Evolutionary conservation across 1,140 invertebrate species (phyloP).

Genomic region (Lepidurus packardi): DNA sequence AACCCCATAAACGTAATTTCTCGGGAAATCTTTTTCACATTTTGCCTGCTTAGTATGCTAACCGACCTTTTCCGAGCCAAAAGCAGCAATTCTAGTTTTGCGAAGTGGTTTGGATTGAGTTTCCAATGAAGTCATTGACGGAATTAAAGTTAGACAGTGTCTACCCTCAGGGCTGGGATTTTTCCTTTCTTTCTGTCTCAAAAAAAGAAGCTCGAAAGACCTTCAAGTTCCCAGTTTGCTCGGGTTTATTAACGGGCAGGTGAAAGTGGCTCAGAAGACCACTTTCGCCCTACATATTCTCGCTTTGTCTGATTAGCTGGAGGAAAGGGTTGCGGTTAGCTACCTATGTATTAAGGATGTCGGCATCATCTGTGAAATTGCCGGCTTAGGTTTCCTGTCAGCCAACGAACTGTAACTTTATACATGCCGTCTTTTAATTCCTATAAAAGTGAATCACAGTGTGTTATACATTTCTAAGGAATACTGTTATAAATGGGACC

Average conservation of each 20-base stretch:
- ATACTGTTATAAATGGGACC: too few species aligned
- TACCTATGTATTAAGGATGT: not conserved
- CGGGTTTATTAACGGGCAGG: not conserved
- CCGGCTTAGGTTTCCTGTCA: conserved; percentile 7
- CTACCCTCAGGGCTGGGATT: not conserved
- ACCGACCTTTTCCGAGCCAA: too few species aligned
- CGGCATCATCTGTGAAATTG: not conserved
- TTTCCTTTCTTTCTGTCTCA: not conserved
- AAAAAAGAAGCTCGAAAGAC: not conserved
- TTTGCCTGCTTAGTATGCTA: too few species aligned
- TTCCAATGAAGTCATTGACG: not conserved
- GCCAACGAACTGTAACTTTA: not conserved
- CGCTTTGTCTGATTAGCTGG: not conserved
- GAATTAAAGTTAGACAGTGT: not conserved
- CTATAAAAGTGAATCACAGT: too few species aligned
- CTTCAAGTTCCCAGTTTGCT: not conserved
- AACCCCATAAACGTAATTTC: too few species aligned
- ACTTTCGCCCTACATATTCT: not conserved
- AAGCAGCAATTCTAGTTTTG: too few species aligned
- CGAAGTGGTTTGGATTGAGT: too few species aligned
- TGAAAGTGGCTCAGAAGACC: conserved; percentile 4
- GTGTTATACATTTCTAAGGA: too few species aligned
- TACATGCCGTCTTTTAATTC: too few species aligned
- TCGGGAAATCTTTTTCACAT: too few species aligned
- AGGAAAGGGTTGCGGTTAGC: too few species aligned